phyloP scores from a whole-genome alignment of 1,140 invertebrate genomes.

The Eupeodes corollae region DNA sequence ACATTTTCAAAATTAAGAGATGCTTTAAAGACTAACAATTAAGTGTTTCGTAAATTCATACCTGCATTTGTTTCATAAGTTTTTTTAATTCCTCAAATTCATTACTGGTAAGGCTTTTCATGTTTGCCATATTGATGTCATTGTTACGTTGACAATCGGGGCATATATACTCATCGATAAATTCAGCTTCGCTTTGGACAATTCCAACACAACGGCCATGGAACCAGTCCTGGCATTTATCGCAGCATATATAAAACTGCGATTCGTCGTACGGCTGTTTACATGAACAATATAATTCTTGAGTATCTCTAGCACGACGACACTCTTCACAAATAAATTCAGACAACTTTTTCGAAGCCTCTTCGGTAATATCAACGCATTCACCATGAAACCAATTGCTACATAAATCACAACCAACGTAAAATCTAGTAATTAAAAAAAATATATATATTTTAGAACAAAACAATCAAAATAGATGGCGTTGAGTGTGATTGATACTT shows the following conservation, averaged over 20 bases:
- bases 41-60: constrained; percentile 33
- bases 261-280: constrained; percentile 94
- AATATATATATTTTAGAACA: neutral
- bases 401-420: constrained; percentile 93
- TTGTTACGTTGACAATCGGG: constrained; percentile 86
- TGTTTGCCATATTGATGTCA: constrained; percentile 77
- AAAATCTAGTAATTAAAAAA: constrained; percentile 56
- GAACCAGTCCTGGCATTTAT: constrained; percentile 98
- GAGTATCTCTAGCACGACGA: constrained; percentile 69
- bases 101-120: constrained; percentile 69
- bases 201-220: constrained; percentile 96
- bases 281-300: constrained; percentile 92
- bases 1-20: constrained; percentile 1
- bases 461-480: neutral
- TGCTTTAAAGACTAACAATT: too few relatives aligned
- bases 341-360: constrained; percentile 80
- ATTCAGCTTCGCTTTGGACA: constrained; percentile 84
- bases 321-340: constrained; percentile 85
- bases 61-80: constrained; percentile 83
- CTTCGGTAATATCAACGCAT: constrained; percentile 90
- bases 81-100: constrained; percentile 76
- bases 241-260: constrained; percentile 97
- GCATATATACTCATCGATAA: constrained; percentile 93
- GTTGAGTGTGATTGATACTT: constrained; percentile 29
- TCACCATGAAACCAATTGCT: constrained; percentile 98